Evolutionary conservation across 2,797 vertebrate species (phyloP).

Genomic region (Chaetophractus vellerosus): DNA sequence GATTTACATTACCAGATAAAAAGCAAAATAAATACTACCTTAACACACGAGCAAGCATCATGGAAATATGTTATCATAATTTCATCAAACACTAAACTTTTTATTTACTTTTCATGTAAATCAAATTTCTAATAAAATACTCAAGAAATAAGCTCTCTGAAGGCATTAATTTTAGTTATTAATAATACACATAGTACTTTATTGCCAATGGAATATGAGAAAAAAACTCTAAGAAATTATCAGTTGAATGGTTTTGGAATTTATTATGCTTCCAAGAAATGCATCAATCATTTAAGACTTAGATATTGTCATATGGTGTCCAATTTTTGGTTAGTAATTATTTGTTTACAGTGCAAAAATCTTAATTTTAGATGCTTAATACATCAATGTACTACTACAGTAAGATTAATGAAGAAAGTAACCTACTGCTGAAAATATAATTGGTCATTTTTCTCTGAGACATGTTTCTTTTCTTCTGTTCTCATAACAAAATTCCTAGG

Average conservation of each 20-base stretch:
- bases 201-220: neutral
- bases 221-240: neutral
- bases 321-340: neutral
- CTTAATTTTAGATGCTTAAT: neutral
- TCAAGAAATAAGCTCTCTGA: neutral
- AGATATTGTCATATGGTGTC: neutral
- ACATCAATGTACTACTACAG: neutral
- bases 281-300: neutral
- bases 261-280: slow-evolving; percentile 16
- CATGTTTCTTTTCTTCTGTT: neutral
- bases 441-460: neutral
- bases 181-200: neutral
- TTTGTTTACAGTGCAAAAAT: neutral
- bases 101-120: neutral
- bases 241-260: neutral
- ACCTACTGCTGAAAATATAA: neutral
- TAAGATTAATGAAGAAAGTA: neutral
- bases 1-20: neutral
- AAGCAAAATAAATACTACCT: neutral
- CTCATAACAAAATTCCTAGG: neutral
- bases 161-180: neutral
- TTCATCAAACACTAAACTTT: neutral
- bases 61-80: neutral
- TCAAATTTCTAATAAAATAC: neutral
- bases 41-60: neutral